These are phyloP conservation scores for Meliscaeva auricollis DNA, from an alignment of 2,888 invertebrate genomes.

Conservation along the genomic window DNA sequence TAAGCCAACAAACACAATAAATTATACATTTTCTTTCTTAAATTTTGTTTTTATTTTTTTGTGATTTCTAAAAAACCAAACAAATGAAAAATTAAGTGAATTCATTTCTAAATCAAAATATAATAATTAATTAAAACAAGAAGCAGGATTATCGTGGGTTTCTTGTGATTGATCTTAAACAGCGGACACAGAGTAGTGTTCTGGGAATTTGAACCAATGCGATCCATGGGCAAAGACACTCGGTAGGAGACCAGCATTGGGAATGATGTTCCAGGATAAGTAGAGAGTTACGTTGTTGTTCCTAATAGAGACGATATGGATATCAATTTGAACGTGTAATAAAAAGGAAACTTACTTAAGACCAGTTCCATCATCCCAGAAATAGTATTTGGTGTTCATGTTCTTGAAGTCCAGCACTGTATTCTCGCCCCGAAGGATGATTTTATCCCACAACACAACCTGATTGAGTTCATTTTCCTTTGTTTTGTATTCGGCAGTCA, in stretches of 20 bases:
- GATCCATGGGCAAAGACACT: conserved; percentile 93
- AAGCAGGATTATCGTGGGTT: conserved; percentile 31
- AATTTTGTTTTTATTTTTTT: conserved; percentile 59
- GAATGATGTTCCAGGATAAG: conserved; percentile 99
- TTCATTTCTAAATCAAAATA: conserved; percentile 51
- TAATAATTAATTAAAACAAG: background rate
- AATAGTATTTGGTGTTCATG: conserved; percentile 99
- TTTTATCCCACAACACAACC: conserved; percentile 99
- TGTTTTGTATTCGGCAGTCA: conserved; percentile 98
- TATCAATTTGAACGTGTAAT: background rate
- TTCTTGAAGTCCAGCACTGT: conserved; percentile 96
- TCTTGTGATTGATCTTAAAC: conserved; percentile 78
- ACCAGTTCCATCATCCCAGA: conserved; percentile 99
- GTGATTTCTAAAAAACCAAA: conserved; percentile 45
- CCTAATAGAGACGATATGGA: conserved; percentile 85
- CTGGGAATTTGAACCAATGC: conserved; percentile 95
- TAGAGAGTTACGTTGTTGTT: conserved; percentile 97
- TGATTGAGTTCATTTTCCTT: conserved; percentile 94
- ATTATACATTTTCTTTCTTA: conserved; percentile 6
- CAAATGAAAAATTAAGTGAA: conserved; percentile 46
- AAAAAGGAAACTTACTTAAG: conserved; percentile 88
- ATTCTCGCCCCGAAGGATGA: conserved; percentile 96
- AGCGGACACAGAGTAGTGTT: conserved; percentile 91
- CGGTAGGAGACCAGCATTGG: conserved; percentile 98
- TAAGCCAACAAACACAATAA: conserved; percentile 6